These are phyloP conservation scores for Periophthalmus modestus DNA, from an alignment of 2,113 vertebrate species.

Conservation along the genomic window DNA sequence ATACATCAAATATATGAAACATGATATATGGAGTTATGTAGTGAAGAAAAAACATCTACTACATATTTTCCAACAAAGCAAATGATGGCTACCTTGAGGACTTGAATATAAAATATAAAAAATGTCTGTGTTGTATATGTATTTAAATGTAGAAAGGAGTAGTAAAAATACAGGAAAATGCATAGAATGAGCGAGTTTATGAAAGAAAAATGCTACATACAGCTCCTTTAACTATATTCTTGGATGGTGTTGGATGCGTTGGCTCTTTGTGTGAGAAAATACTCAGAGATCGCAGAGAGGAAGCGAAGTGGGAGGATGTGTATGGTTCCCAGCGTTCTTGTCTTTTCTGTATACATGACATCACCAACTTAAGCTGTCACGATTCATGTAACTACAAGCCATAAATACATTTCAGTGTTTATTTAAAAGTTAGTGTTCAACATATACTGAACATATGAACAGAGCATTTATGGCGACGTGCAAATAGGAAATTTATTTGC, in stretches of 20 bases:
- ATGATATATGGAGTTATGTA: no score
- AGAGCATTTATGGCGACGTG: not conserved
- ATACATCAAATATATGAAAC: no score
- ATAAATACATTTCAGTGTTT: not conserved
- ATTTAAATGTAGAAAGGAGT: no score
- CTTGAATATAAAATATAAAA: no score
- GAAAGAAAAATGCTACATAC: no score
- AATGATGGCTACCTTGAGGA: no score
- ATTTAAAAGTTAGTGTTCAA: conserved; percentile 11
- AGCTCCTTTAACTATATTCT: not conserved
- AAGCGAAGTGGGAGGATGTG: conserved; percentile 55
- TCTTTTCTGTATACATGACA: conserved; percentile 39
- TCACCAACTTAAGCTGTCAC: conserved; percentile 22
- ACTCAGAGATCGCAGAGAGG: conserved; percentile 26
- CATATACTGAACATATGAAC: conserved; percentile 32
- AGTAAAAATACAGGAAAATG: no score
- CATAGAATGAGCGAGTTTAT: no score
- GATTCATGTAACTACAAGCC: not conserved
- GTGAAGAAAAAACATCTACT: no score
- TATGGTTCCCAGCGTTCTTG: conserved; percentile 10
- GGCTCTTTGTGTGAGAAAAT: conserved; percentile 39
- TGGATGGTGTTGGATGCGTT: not conserved
- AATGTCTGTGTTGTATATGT: no score
- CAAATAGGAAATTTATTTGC: not conserved
- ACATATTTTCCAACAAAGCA: no score